These are phyloP conservation scores for Asarcornis scutulata DNA, from an alignment of 2,113 vertebrate species.

Conservation along the genomic window DNA sequence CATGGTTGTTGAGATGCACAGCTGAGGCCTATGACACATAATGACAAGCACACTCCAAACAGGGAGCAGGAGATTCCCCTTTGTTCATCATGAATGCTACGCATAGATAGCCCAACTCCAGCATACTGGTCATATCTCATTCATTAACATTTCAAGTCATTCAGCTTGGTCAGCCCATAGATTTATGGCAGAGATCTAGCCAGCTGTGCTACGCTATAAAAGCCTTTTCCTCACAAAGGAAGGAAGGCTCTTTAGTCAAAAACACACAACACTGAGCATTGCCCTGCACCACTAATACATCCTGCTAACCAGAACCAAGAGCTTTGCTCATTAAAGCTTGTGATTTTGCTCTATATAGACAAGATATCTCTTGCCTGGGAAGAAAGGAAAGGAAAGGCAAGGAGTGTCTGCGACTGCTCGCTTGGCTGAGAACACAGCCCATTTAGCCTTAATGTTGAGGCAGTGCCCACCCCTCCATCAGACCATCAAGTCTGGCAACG, in stretches of 20 bases:
- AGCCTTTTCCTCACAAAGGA: not conserved
- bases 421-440: not conserved
- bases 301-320: not conserved
- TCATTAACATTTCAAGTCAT: not conserved
- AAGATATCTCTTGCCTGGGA: not conserved
- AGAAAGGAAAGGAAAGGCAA: not conserved
- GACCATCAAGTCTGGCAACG: not conserved
- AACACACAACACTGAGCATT: not conserved
- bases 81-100: not conserved
- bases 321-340: not conserved
- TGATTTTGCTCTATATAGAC: not conserved
- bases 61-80: not conserved
- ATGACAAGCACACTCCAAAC: accelerated
- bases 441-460: not conserved
- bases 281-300: not conserved
- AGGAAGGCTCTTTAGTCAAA: not conserved
- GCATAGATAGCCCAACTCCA: not conserved
- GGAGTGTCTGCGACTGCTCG: not conserved
- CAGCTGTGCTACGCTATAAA: not conserved
- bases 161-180: not conserved
- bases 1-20: not conserved
- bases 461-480: not conserved
- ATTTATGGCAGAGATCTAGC: not conserved
- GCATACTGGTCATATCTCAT: not conserved
- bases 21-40: not conserved